Conservation (phyloP, 1,140 invertebrate genomes). For the Oryctes rhinoceros region DNA sequence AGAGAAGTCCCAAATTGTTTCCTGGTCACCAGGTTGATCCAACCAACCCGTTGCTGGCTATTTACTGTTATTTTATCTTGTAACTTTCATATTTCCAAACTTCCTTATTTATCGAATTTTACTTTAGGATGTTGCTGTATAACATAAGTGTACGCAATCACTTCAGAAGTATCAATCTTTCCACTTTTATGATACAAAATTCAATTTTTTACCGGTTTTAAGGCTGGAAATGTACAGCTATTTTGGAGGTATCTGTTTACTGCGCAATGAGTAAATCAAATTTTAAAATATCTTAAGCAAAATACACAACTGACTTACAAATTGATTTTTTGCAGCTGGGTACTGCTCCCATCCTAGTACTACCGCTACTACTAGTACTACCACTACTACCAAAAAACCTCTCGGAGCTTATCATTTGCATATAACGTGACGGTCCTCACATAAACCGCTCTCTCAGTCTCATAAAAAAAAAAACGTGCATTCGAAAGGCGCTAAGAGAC, state of each 20-base stretch:
- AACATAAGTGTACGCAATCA: no score
- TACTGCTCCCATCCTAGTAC: slow-evolving; percentile 26
- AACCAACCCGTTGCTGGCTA: no score
- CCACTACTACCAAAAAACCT: slow-evolving; percentile 34
- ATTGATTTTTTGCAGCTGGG: slow-evolving; percentile 32
- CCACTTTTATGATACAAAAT: neutral
- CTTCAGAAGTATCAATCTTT: no score
- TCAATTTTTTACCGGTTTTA: neutral
- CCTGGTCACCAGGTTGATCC: no score
- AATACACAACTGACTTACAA: neutral
- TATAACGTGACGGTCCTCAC: slow-evolving; percentile 27
- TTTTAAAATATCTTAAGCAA: neutral
- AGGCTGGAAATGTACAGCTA: neutral
- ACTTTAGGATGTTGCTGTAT: no score
- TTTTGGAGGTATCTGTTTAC: neutral
- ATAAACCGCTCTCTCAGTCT: neutral
- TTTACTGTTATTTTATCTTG: no score
- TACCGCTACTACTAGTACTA: slow-evolving; percentile 35
- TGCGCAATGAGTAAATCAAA: neutral
- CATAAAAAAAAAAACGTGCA: slow-evolving; percentile 1
- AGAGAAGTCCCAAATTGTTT: no score
- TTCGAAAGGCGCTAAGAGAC: slow-evolving; percentile 4
- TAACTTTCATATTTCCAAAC: no score
- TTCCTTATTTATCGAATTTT: no score
- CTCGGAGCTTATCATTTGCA: slow-evolving; percentile 27